A percentile compares a stretch with the other conserved stretches of the same genome.
These are phyloP conservation scores for Pterocles burchelli DNA, from an alignment of 2,113 vertebrate species.

Conservation along the genomic window DNA sequence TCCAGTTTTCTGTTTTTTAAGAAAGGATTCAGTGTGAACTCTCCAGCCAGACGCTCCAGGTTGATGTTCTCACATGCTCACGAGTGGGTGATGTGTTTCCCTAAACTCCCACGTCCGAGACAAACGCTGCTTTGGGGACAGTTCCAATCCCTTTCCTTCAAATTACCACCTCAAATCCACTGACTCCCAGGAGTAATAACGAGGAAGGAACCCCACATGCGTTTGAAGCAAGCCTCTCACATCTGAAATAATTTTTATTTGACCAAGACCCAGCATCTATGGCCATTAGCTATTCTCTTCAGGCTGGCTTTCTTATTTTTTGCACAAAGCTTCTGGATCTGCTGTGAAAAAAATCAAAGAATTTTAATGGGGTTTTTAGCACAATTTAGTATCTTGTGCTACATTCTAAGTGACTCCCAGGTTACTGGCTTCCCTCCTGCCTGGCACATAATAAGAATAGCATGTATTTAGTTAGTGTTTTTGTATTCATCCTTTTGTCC, in stretches of 20 bases:
- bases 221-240: not conserved
- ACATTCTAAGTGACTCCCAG: not conserved
- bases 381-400: not conserved
- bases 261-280: not conserved
- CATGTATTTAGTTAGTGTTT: not conserved
- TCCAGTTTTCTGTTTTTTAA: not conserved
- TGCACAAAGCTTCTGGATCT: not conserved
- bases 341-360: not conserved
- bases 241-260: not conserved
- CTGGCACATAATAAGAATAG: not conserved
- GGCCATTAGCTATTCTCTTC: not conserved
- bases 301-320: not conserved
- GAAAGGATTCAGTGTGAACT: not conserved
- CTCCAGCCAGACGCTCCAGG: not conserved
- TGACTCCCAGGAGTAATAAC: not conserved
- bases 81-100: not conserved
- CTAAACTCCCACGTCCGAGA: not conserved
- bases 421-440: slow-evolving; percentile 13
- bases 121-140: not conserved
- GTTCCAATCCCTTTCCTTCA: not conserved
- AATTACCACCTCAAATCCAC: not conserved
- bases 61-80: fast-evolving
- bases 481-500: not conserved
- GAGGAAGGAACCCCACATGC: not conserved
- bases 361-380: slow-evolving; percentile 7